Conservation (phyloP, 2,113 vertebrate genomes). For the Anhinga anhinga region DNA sequence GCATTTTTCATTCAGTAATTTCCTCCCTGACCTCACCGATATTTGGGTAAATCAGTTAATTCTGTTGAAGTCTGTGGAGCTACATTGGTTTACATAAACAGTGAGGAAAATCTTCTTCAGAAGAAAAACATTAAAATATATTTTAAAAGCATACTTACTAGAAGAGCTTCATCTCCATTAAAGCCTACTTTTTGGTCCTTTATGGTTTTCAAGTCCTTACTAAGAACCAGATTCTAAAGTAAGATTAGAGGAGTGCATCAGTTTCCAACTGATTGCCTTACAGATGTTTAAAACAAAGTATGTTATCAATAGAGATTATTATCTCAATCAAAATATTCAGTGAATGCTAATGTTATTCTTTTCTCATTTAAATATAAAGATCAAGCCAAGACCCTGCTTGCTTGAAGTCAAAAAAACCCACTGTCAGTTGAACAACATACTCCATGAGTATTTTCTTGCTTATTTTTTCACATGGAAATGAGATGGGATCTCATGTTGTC, state of each 20-base stretch:
- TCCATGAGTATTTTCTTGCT: neutral
- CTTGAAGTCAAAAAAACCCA: neutral
- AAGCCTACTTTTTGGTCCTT: neutral
- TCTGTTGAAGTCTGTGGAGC: neutral
- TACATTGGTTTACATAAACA: neutral
- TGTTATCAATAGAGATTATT: constrained; percentile 51
- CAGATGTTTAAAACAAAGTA: constrained; percentile 36
- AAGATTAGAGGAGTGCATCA: constrained; percentile 23
- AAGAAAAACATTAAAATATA: neutral
- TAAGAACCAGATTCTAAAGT: constrained; percentile 22
- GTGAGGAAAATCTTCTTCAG: neutral
- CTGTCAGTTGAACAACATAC: neutral
- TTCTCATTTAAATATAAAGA: constrained; percentile 51
- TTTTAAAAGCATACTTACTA: neutral
- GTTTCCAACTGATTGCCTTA: constrained; percentile 51
- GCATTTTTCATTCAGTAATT: constrained; percentile 32
- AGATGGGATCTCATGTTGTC: neutral
- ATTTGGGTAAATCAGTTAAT: constrained; percentile 3
- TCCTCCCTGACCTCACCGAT: constrained; percentile 16
- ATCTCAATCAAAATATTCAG: constrained; percentile 53
- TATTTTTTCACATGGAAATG: neutral
- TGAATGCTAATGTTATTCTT: constrained; percentile 48
- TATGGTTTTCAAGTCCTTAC: neutral
- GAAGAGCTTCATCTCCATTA: neutral
- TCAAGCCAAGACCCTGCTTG: constrained; percentile 31